Percentiles rank a stretch among this genome's conserved stretches.
Evolutionary conservation across 2,797 vertebrate genomes (phyloP).

Genomic region (Pogoniulus pusillus): DNA sequence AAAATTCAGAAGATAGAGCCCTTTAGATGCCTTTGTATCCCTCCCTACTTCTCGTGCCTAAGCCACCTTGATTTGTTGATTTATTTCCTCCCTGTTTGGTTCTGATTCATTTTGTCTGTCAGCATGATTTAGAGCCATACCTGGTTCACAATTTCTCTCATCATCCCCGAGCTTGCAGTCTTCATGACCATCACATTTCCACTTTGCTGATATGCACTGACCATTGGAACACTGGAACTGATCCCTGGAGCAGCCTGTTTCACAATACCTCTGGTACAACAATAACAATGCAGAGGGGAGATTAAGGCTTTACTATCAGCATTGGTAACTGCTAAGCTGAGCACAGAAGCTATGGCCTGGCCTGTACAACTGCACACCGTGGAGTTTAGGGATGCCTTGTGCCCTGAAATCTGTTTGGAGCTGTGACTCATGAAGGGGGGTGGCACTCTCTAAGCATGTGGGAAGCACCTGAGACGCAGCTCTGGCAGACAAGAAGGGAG

Average conservation of each 20-base stretch:
- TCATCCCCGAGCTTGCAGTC: conserved; percentile 96
- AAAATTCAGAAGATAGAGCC: background rate
- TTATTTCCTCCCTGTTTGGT: background rate
- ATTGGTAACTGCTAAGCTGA: background rate
- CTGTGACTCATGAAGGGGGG: background rate
- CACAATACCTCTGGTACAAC: conserved; percentile 89
- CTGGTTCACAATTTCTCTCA: conserved; percentile 88
- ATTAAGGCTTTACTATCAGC: background rate
- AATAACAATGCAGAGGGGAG: background rate
- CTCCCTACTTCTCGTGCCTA: accelerated
- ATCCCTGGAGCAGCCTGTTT: conserved; percentile 89
- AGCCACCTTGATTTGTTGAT: background rate
- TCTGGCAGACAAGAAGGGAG: background rate
- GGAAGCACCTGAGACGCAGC: background rate
- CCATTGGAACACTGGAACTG: conserved; percentile 94
- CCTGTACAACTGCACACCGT: accelerated
- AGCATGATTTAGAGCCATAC: conserved; percentile 46
- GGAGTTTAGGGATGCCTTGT: background rate
- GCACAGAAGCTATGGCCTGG: background rate
- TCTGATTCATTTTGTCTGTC: background rate
- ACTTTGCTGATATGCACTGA: conserved; percentile 91
- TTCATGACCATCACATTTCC: conserved; percentile 95
- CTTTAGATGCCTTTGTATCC: background rate
- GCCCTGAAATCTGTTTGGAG: background rate
- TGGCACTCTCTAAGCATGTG: background rate